phyloP scores from a whole-genome alignment of 2,888 invertebrate genomes.

The Emmelina monodactyla region DNA sequence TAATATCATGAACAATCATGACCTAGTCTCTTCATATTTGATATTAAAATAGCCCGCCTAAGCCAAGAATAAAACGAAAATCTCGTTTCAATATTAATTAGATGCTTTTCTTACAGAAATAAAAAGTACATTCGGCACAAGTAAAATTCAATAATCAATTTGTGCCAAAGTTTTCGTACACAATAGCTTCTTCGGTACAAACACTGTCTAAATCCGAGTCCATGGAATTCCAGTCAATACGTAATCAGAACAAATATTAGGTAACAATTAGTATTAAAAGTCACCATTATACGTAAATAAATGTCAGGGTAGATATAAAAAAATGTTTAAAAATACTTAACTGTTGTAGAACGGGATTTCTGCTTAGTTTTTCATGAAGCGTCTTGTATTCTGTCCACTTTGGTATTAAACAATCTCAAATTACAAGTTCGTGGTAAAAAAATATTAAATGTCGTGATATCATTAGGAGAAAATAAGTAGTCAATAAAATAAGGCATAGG shows the following conservation, averaged over 20 bases:
- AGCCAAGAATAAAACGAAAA: no score
- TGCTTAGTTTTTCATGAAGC: constrained; percentile 50
- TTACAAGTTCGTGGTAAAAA: no score
- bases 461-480: no score
- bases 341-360: constrained; percentile 46
- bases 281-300: constrained; percentile 89
- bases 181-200: background rate
- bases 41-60: constrained; percentile 1
- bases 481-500: no score
- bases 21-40: constrained; percentile 1
- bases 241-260: constrained; percentile 54
- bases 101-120: background rate
- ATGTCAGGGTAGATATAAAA: constrained; percentile 79
- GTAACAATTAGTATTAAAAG: constrained; percentile 54
- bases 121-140: background rate
- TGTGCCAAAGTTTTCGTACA: background rate
- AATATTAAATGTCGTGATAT: constrained; percentile 45
- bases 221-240: constrained; percentile 32
- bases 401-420: no score
- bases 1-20: background rate
- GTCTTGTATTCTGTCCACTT: constrained; percentile 56
- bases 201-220: constrained; percentile 18
- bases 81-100: background rate
- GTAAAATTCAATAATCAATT: background rate
- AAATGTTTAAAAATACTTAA: constrained; percentile 37